phyloP scores from a whole-genome alignment of 2,113 vertebrate species.

The Cephalopholis sonnerati region DNA sequence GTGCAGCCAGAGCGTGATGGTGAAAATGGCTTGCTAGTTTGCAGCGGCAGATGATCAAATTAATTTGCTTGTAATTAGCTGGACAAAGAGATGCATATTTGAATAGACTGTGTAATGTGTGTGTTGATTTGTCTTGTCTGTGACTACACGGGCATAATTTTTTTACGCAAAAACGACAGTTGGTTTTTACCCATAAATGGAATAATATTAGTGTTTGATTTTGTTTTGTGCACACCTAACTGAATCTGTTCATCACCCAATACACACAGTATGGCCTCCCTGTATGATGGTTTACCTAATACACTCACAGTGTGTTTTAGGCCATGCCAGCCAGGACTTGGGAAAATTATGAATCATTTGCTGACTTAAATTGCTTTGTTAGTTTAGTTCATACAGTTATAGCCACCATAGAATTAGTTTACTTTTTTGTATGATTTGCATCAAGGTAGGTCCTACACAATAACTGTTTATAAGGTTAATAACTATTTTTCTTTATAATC shows the following conservation, averaged over 20 bases:
- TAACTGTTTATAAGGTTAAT: background rate
- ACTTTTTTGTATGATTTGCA: too few relatives aligned
- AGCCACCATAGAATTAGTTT: background rate
- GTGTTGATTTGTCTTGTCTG: background rate
- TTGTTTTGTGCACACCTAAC: background rate
- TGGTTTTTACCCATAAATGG: background rate
- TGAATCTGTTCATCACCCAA: background rate
- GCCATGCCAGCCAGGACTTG: background rate
- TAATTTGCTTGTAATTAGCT: conserved; percentile 50
- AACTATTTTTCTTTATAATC: background rate
- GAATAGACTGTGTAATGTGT: conserved; percentile 29
- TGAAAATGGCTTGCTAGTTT: conserved; percentile 51
- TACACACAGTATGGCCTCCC: too few relatives aligned
- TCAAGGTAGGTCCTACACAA: background rate
- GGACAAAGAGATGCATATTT: conserved; percentile 47
- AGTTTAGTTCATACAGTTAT: background rate
- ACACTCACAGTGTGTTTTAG: background rate
- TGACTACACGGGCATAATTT: background rate
- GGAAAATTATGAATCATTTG: background rate
- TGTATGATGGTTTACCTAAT: background rate
- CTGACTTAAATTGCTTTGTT: background rate
- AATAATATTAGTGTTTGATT: background rate
- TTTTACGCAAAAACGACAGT: too few relatives aligned
- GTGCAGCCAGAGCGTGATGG: conserved; percentile 12
- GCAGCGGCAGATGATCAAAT: conserved; percentile 31